A percentile compares a stretch with the other conserved stretches of the same genome.
phyloP scores from a whole-genome alignment of 2,888 invertebrate species.

The Latheticus oryzae region DNA sequence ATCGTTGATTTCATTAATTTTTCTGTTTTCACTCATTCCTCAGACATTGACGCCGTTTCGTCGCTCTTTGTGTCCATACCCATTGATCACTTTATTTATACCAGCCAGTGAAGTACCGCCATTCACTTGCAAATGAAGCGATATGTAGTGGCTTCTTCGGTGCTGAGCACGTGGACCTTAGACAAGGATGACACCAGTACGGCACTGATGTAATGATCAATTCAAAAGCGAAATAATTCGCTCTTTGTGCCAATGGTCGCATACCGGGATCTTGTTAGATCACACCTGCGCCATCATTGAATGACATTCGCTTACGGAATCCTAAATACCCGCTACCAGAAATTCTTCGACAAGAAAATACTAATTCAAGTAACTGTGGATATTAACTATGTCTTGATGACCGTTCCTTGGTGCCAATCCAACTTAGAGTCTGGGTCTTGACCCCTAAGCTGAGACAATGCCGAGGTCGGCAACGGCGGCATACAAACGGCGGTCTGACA shows the following conservation, averaged over 20 bases:
- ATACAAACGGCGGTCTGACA: conserved; percentile 56
- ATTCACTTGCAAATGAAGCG: conserved; percentile 57
- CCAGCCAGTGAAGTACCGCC: conserved; percentile 50
- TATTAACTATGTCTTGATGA: too few relatives aligned
- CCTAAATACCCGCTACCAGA: too few relatives aligned
- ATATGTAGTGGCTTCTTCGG: conserved; percentile 45
- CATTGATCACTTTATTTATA: conserved; percentile 57
- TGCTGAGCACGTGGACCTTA: conserved; percentile 52
- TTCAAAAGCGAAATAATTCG: conserved; percentile 40
- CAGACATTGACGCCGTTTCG: conserved; percentile 13
- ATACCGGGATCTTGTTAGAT: conserved; percentile 28
- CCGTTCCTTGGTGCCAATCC: too few relatives aligned
- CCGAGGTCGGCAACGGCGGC: conserved; percentile 55
- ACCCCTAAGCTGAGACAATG: conserved; percentile 44
- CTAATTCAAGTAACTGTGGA: too few relatives aligned
- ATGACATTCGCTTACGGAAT: conserved; percentile 31
- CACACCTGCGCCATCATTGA: conserved; percentile 31
- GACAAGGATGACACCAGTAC: conserved; percentile 33
- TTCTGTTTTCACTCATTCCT: conserved; percentile 17
- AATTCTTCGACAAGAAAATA: too few relatives aligned
- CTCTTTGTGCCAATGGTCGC: conserved; percentile 32
- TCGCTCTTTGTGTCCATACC: conserved; percentile 26
- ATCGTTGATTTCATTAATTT: not conserved
- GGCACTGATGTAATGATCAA: conserved; percentile 36
- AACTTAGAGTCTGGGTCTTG: conserved; percentile 32